A percentile compares a stretch with the other conserved stretches of the same genome.
Conservation (phyloP, 2,113 vertebrate genomes). For the Dolichallabes microphthalmus region DNA sequence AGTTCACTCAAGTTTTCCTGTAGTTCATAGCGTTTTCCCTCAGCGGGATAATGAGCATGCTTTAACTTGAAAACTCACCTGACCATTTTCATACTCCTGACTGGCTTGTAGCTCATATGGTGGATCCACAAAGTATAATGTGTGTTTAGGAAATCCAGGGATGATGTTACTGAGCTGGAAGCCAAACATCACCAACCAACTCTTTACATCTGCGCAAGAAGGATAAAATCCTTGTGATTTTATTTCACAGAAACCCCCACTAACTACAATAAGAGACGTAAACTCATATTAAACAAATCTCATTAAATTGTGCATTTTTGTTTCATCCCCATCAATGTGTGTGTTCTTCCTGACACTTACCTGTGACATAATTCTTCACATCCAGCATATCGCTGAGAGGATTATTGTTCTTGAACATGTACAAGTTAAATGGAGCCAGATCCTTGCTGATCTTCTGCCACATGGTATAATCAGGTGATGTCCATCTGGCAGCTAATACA, state of each 20-base stretch:
- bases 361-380: conserved; percentile 97
- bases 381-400: conserved; percentile 96
- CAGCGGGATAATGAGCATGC: too few relatives aligned
- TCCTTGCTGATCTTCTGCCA: conserved; percentile 96
- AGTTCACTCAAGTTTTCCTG: neutral
- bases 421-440: conserved; percentile 91
- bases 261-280: neutral
- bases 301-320: neutral
- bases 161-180: conserved; percentile 99
- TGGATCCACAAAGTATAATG: conserved; percentile 93
- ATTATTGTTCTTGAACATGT: conserved; percentile 99
- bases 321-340: neutral
- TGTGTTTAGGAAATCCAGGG: conserved; percentile 94
- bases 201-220: conserved; percentile 88
- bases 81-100: conserved; percentile 93
- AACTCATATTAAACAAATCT: neutral
- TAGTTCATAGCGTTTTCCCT: neutral
- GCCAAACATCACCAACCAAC: conserved; percentile 99
- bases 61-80: conserved; percentile 72
- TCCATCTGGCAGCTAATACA: conserved; percentile 94
- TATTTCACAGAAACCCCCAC: neutral
- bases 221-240: neutral
- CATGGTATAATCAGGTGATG: conserved; percentile 91
- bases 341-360: conserved; percentile 60
- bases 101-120: conserved; percentile 90